Conservation (phyloP, 2,797 vertebrate species). For the Prionace glauca region DNA sequence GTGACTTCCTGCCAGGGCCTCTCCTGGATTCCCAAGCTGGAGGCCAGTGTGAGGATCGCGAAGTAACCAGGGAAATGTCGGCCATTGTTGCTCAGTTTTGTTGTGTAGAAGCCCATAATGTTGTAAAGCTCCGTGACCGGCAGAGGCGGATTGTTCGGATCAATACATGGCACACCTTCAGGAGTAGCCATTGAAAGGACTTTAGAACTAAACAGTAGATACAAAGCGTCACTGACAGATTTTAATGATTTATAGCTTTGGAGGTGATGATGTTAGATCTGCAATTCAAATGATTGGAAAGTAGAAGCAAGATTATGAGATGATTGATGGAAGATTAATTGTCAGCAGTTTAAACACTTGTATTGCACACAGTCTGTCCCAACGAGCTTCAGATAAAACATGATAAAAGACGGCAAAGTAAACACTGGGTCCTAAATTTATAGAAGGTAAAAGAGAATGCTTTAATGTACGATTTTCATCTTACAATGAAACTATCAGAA, state of each 20-base stretch:
- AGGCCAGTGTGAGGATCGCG: too few relatives aligned
- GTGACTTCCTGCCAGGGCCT: too few relatives aligned
- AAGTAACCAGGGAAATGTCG: too few relatives aligned
- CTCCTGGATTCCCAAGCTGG: too few relatives aligned
- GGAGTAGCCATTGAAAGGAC: background rate
- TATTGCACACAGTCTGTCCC: background rate
- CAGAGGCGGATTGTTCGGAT: background rate
- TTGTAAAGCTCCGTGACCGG: background rate
- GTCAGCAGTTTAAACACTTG: background rate
- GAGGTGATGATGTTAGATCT: slow-evolving; percentile 13
- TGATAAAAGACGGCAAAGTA: background rate
- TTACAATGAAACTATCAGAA: background rate
- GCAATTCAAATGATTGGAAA: slow-evolving; percentile 3
- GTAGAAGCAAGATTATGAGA: background rate
- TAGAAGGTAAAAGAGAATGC: background rate
- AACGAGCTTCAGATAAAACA: background rate
- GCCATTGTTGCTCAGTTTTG: background rate
- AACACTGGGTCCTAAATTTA: background rate
- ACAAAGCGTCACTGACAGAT: background rate
- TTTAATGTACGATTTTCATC: background rate
- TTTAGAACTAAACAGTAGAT: background rate
- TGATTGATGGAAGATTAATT: slow-evolving; percentile 1
- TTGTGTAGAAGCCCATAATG: background rate
- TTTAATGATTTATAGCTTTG: background rate
- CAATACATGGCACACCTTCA: background rate